A percentile compares a stretch with the other conserved stretches of the same genome.
Evolutionary conservation across 2,888 invertebrate genomes (phyloP).

Genomic region (Parapristionchus giblindavisi): DNA sequence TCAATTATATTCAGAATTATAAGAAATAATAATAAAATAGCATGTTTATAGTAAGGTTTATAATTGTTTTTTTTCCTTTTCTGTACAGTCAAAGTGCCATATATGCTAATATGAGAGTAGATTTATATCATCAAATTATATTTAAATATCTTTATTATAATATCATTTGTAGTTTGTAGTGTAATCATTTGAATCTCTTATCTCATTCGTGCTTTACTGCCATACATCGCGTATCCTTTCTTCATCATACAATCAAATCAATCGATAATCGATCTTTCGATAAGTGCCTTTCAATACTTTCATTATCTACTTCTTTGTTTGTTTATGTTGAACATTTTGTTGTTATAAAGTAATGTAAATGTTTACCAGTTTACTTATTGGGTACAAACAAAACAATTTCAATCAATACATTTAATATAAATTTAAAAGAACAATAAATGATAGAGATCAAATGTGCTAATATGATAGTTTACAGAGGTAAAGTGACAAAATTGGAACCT

Average conservation of each 20-base stretch:
- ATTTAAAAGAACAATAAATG: constrained; percentile 6
- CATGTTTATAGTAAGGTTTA: constrained; percentile 1
- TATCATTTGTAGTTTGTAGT: constrained; percentile 9
- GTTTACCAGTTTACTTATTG: no score
- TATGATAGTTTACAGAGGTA: constrained; percentile 42
- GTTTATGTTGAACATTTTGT: no score
- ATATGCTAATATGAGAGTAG: constrained; percentile 3
- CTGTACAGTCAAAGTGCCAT: constrained; percentile 31
- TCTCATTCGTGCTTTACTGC: constrained; percentile 19
- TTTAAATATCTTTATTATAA: constrained; percentile 1
- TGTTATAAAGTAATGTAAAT: no score
- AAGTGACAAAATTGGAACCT: constrained; percentile 44
- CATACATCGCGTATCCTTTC: no score
- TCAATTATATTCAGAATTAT: constrained; percentile 3
- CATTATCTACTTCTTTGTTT: no score
- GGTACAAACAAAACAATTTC: no score
- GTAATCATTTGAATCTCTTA: constrained; percentile 1
- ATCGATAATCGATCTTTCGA: no score
- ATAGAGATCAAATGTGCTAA: neutral
- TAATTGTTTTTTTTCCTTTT: neutral
- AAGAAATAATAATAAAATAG: no score
- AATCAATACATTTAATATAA: no score
- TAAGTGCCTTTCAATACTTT: no score
- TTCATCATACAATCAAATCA: no score
- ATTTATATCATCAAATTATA: neutral